phyloP scores from a whole-genome alignment of 2,888 invertebrate species.

The Mystacides longicornis region DNA sequence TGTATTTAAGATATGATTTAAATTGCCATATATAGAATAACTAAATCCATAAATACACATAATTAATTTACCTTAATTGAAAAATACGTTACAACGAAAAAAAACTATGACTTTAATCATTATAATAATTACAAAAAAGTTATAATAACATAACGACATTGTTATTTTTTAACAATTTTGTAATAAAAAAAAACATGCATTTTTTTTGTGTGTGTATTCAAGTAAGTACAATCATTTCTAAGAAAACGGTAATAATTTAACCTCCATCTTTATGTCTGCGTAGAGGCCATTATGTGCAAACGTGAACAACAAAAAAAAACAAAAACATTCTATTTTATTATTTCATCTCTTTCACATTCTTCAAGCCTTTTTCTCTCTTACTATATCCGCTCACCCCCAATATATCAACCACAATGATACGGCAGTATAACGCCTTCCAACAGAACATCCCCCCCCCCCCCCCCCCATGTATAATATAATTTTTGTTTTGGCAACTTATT shows the following conservation, averaged over 20 bases:
- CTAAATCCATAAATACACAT: too few relatives aligned
- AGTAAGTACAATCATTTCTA: background rate
- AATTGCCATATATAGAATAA: too few relatives aligned
- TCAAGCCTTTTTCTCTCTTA: background rate
- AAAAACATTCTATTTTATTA: background rate
- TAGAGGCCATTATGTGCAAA: background rate
- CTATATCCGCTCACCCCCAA: background rate
- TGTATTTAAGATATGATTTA: too few relatives aligned
- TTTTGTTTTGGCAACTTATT: too few relatives aligned
- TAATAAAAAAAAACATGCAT: background rate
- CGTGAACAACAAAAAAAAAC: background rate
- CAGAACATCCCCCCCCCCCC: too few relatives aligned
- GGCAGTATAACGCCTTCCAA: background rate
- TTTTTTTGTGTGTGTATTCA: background rate
- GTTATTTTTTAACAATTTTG: too few relatives aligned
- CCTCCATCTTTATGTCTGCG: background rate
- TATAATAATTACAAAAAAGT: too few relatives aligned
- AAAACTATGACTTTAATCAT: too few relatives aligned
- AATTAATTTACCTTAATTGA: too few relatives aligned
- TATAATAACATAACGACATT: too few relatives aligned
- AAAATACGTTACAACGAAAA: too few relatives aligned
- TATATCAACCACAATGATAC: conserved; percentile 7
- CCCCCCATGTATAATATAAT: too few relatives aligned
- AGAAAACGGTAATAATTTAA: background rate
- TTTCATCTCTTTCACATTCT: background rate